Evolutionary conservation across 2,888 invertebrate species (phyloP), one percentile per base, ranked within the genome.

Genomic region (Allygus modestus): DNA sequence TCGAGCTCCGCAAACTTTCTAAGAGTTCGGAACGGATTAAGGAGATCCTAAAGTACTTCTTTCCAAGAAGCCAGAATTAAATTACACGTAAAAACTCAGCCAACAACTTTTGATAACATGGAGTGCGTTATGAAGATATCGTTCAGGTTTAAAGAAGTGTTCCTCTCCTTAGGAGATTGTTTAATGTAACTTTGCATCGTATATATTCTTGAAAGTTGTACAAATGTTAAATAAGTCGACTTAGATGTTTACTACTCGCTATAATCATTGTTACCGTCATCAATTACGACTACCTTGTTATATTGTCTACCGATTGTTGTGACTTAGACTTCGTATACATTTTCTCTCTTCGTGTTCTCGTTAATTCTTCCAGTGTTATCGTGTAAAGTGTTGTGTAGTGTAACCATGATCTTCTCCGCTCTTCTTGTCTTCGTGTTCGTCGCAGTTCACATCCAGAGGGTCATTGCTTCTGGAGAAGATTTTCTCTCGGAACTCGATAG

Each of bases 401-500:
- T 79, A n/a, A 79, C 31, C 54, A 79, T 79, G 79, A 58, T 79
- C 79, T 54, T 79, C 79, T 51, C 28, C 12, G 37, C 28, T 58
- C 58, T 79, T 33, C 33, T 79, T 17, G 37, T 79, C 79, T 31
- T 58, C 58, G 28, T 23, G 58, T 28, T 58, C 37, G 11, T 26
- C 43, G 26, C n/a, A 1, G 46, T 41, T 28, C 43, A 12, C 23
- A 2, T 23, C 37, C 65, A 26, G 33, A n/a, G n/a, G 4, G 82
- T 82, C 41, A n/a, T 33, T 17, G 73, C 73, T 41, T 58, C 71
- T 7, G 73, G 75, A 43, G 85, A 85, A 41, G 85, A 85, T 26
- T 77, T 85, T 37, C 83, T 85, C 7, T 85, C 85, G 15, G 85
- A 85, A 58, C 83, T 85, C 77, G 85, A 85, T 81, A 85, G 85